A percentile compares a stretch with the other conserved stretches of the same genome.
These are phyloP conservation scores for Carettochelys insculpta DNA, from an alignment of 2,113 vertebrate genomes.

Conservation along the genomic window DNA sequence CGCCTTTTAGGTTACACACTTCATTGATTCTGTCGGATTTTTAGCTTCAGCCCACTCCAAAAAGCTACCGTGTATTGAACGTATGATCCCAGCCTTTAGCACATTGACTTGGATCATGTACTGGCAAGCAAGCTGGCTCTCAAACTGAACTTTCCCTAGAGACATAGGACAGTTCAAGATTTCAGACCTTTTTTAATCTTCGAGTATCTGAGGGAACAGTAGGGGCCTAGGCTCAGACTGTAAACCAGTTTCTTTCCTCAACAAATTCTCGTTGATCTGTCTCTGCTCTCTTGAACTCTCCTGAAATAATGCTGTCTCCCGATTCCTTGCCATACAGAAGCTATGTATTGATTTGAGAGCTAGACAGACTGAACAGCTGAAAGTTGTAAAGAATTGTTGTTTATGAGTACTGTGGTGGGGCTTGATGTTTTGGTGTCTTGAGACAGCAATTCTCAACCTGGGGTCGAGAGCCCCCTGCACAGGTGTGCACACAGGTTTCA, in stretches of 20 bases:
- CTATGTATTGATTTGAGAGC: slow-evolving; percentile 25
- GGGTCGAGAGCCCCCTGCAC: too few species aligned
- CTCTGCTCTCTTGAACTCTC: slow-evolving; percentile 45
- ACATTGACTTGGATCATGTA: rapidly evolving
- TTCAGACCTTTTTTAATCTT: slow-evolving; percentile 2
- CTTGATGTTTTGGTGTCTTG: background rate
- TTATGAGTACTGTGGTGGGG: slow-evolving; percentile 33
- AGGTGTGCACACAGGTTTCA: too few species aligned
- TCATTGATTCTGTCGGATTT: background rate
- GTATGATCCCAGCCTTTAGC: background rate
- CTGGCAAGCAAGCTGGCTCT: background rate
- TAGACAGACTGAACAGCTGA: background rate
- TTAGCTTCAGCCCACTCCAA: background rate
- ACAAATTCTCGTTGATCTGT: slow-evolving; percentile 59
- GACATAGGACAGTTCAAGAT: background rate
- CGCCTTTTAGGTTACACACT: background rate
- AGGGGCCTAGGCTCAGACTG: slow-evolving; percentile 1
- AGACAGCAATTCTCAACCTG: background rate
- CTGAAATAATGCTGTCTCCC: slow-evolving; percentile 30
- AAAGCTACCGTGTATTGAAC: background rate
- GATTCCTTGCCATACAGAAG: slow-evolving; percentile 47
- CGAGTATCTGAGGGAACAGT: background rate
- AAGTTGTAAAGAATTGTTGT: slow-evolving; percentile 35
- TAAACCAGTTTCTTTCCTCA: slow-evolving; percentile 39
- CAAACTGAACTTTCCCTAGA: background rate